These are phyloP conservation scores for Melanerpes aurifrons DNA, from an alignment of 2,113 vertebrate species.

Conservation along the genomic window DNA sequence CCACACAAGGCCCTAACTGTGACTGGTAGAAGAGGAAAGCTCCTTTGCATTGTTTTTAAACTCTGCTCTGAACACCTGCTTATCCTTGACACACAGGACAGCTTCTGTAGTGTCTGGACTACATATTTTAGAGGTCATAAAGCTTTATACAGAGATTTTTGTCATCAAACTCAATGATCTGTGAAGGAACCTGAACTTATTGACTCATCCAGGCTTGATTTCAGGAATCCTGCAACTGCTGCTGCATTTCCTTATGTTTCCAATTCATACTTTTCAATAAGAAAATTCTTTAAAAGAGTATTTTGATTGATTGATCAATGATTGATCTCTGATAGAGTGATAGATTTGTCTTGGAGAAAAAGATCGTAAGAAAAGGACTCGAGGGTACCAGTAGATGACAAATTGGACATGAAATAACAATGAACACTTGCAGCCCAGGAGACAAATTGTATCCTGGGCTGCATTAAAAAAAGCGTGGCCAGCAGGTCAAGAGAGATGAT, in stretches of 20 bases:
- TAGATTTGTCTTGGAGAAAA: not conserved
- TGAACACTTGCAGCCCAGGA: no score
- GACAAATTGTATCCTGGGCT: no score
- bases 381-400: no score
- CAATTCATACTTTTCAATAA: not conserved
- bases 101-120: not conserved
- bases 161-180: slow-evolving; percentile 23
- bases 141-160: slow-evolving; percentile 7
- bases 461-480: no score
- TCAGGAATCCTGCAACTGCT: not conserved
- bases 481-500: no score
- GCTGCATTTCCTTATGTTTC: not conserved
- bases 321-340: not conserved
- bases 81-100: not conserved
- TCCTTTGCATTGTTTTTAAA: not conserved
- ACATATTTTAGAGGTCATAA: slow-evolving; percentile 33
- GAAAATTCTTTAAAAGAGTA: not conserved
- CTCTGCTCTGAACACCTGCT: not conserved
- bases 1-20: not conserved
- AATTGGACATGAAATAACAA: no score
- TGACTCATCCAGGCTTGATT: not conserved
- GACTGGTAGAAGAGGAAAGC: not conserved
- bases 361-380: not conserved
- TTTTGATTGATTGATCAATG: not conserved
- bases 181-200: slow-evolving; percentile 17